A percentile compares a stretch with the other conserved stretches of the same genome.
Evolutionary conservation across 2,113 vertebrate species (phyloP).

Genomic region (Takifugu bimaculatus): DNA sequence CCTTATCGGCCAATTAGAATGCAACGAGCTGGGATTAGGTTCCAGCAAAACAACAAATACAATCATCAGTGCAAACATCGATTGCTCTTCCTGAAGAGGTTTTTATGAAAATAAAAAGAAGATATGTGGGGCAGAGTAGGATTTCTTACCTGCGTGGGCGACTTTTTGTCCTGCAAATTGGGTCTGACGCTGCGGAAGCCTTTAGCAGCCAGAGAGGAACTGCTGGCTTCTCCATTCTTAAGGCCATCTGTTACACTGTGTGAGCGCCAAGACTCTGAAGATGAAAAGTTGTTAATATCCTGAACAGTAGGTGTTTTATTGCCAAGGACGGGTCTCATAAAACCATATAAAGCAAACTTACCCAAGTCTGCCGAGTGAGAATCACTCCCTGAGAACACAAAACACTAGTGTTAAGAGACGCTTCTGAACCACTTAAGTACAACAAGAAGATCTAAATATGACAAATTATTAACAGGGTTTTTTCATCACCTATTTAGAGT

Average conservation of each 20-base stretch:
- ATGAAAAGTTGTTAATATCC: conserved; percentile 8
- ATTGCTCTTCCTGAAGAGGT: conserved; percentile 2
- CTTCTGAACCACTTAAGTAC: no score
- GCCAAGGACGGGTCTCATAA: background rate
- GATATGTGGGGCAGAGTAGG: background rate
- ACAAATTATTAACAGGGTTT: background rate
- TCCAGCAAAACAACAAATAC: conserved; percentile 61
- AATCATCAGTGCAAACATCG: conserved; percentile 32
- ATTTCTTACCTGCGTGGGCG: conserved; percentile 84
- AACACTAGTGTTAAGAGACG: conserved; percentile 5
- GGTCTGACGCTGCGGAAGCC: conserved; percentile 93
- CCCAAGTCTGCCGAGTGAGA: conserved; percentile 90
- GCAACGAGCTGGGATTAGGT: conserved; percentile 72
- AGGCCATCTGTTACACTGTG: conserved; percentile 78
- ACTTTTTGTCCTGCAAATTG: conserved; percentile 91
- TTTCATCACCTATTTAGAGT: no score
- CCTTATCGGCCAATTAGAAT: conserved; percentile 76
- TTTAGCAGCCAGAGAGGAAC: conserved; percentile 93
- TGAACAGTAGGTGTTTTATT: background rate
- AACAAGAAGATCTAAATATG: background rate
- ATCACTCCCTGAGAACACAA: conserved; percentile 81
- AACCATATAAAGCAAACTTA: conserved; percentile 61
- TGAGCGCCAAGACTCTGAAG: conserved; percentile 87
- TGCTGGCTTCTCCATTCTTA: conserved; percentile 85
- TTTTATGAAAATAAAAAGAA: background rate